These are phyloP conservation scores for Seira musarum DNA, from an alignment of 2,888 invertebrate genomes.

Conservation along the genomic window DNA sequence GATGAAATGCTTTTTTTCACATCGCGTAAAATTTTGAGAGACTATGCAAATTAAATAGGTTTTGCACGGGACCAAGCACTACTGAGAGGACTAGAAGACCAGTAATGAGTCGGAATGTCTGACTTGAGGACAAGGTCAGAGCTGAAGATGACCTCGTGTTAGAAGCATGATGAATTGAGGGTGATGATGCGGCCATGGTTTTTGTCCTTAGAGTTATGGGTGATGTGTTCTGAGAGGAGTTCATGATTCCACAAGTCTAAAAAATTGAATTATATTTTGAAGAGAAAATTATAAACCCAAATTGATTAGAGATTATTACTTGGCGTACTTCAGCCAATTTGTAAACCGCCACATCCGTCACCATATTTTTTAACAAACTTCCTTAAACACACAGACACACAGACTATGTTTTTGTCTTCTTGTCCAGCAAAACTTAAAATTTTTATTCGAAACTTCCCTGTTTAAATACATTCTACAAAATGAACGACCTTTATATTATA, in stretches of 20 bases:
- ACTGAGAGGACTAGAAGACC: conserved; percentile 55
- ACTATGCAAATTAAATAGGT: no score
- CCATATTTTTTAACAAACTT: no score
- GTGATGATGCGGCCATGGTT: conserved; percentile 16
- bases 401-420: no score
- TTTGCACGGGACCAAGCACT: conserved; percentile 63
- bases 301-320: neutral
- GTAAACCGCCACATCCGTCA: neutral
- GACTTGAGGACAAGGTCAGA: conserved; percentile 29
- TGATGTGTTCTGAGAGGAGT: conserved; percentile 35
- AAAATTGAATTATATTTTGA: neutral
- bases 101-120: conserved; percentile 47
- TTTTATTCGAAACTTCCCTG: no score
- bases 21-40: no score
- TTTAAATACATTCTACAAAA: no score
- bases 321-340: neutral
- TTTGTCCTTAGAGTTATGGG: conserved; percentile 16
- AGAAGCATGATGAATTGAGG: conserved; percentile 1
- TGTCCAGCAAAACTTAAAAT: no score
- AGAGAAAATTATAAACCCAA: neutral
- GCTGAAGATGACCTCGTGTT: conserved; percentile 29
- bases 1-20: no score
- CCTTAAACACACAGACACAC: neutral
- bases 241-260: conserved; percentile 28
- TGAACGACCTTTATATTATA: no score